Conservation (phyloP, 2,888 invertebrate species). For the Automeris io region DNA sequence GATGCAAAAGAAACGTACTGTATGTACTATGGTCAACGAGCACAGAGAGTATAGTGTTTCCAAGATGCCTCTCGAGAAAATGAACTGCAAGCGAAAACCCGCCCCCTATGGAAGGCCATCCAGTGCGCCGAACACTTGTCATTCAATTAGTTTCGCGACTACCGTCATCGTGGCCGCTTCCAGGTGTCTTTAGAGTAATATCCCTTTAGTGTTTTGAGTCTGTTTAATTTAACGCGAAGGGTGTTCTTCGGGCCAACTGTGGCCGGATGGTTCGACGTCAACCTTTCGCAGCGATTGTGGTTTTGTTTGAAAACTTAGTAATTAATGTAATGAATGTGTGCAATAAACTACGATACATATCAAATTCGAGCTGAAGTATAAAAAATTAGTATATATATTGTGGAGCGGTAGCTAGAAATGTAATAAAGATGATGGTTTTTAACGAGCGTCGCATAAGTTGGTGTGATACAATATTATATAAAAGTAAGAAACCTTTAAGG, state of each 20-base stretch:
- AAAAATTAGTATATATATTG: constrained; percentile 38
- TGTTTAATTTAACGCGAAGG: constrained; percentile 42
- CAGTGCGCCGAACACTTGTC: constrained; percentile 33
- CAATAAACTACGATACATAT: constrained; percentile 74
- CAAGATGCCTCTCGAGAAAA: constrained; percentile 87
- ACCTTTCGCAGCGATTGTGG: constrained; percentile 38
- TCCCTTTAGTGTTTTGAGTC: constrained; percentile 23
- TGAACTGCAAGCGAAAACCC: constrained; percentile 87
- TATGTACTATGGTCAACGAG: constrained; percentile 88
- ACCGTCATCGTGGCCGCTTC: constrained; percentile 42
- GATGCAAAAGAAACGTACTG: constrained; percentile 90
- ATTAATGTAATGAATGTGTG: constrained; percentile 67
- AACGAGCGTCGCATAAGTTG: constrained; percentile 43
- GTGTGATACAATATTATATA: constrained; percentile 64
- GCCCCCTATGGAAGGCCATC: constrained; percentile 54
- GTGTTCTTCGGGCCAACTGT: constrained; percentile 57
- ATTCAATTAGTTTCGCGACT: constrained; percentile 32
- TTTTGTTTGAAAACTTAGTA: constrained; percentile 37
- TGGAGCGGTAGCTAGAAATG: constrained; percentile 67
- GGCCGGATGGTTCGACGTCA: constrained; percentile 61
- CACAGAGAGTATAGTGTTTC: constrained; percentile 90
- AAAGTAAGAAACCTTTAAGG: constrained; percentile 52
- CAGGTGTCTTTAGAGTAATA: constrained; percentile 49
- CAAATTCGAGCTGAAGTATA: constrained; percentile 66
- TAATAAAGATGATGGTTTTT: constrained; percentile 34